phyloP scores from a whole-genome alignment of 1,140 invertebrate genomes.

The Trichomalopsis sarcophagae region DNA sequence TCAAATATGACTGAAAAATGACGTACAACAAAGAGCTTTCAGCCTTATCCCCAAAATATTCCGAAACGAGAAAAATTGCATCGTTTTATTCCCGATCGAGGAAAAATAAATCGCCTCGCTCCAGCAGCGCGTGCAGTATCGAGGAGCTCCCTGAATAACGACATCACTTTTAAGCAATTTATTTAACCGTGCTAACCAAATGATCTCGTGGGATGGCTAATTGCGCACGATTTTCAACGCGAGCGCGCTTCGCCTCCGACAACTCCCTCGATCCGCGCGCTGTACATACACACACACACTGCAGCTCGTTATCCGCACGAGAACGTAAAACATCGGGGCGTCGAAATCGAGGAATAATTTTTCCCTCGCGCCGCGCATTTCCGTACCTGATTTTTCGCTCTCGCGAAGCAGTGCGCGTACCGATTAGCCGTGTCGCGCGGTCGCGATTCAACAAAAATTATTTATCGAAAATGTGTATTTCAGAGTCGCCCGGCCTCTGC shows the following conservation, averaged over 20 bases:
- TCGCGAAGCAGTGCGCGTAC: conserved; percentile 50
- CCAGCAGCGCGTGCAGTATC: neutral
- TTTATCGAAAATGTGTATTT: conserved; percentile 74
- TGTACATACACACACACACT: neutral
- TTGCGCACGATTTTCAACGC: conserved; percentile 45
- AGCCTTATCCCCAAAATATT: neutral
- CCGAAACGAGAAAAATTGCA: neutral
- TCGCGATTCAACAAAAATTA: conserved; percentile 69
- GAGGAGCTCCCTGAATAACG: conserved; percentile 20
- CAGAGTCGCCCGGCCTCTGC: conserved; percentile 63
- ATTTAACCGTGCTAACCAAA: conserved; percentile 46
- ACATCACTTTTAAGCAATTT: conserved; percentile 44
- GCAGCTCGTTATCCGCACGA: neutral
- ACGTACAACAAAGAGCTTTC: too few relatives aligned
- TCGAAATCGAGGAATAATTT: conserved; percentile 41
- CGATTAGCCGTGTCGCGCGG: conserved; percentile 66
- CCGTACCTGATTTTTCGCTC: conserved; percentile 15
- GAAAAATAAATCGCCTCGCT: too few relatives aligned
- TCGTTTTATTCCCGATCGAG: too few relatives aligned
- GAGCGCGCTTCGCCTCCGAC: neutral
- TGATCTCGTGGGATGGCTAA: conserved; percentile 44
- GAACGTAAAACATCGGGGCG: conserved; percentile 9
- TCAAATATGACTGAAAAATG: too few relatives aligned
- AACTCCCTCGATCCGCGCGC: neutral
- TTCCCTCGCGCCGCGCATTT: conserved; percentile 14